Base-by-base conservation (phyloP, 1,140 invertebrate genomes). In the Nilaparvata lugens region DNA sequence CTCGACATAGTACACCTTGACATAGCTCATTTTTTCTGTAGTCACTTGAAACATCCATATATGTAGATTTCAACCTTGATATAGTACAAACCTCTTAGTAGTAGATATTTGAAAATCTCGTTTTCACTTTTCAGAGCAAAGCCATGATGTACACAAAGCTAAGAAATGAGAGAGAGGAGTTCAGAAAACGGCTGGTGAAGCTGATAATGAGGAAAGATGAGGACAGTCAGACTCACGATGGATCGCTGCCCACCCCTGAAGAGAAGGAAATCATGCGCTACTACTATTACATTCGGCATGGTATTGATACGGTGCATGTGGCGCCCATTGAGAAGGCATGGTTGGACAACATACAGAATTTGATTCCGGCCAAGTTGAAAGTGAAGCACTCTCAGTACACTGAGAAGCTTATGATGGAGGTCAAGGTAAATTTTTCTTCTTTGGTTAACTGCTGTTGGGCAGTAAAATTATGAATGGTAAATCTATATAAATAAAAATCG, bases 201-300 rank as follows among this genome's bases (percentile, higher is more conserved):
- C 76, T 89, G 45, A 87, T 91, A 38, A 60, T 67, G 52, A 62
- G 42, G 11, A 66, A 55, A 28, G 64, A 66, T 21, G 16, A 58
- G 0, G 73, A 23, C 64, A 66, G 0, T 66, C 73, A 52, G 55
- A 65, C 21, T 76, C 9, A 23, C 1, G n/a, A 7, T 0, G 24
- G 60, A 5, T 43, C 52, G 24, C 68, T 81, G 66, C 80, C 83
- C 28, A 77, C 78, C 16, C 75, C 78, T 7, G 75, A 80, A 28
- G 86, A 91, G 66, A 81, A 81, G 58, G 82, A 89, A 68, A 73
- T 88, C 64, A 71, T 91, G 65, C 79, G 88, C 64, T 95, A 95
- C 75, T 91, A 93, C 71, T 93, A 92, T 74, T 96, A 94, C 67
- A 83, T 95, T 55, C 84, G 86, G 68, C 85, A 93, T 73, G 92